Evolutionary conservation across 2,888 invertebrate species (phyloP), one percentile per base, ranked within the genome.

Genomic region (Steromphala cineraria): DNA sequence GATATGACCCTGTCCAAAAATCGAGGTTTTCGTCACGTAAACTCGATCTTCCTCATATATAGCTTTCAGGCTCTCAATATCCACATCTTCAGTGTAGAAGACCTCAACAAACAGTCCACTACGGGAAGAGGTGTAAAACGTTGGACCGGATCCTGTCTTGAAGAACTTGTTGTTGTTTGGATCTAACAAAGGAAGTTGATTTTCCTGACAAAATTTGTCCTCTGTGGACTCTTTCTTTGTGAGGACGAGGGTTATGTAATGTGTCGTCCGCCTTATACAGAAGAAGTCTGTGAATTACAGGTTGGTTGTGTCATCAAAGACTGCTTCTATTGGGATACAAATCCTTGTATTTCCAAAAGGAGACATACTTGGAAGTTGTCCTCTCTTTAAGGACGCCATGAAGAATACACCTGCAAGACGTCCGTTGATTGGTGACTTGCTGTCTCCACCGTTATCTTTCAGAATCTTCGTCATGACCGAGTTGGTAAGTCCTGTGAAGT

Each of bases 71-170:
- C n/a, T 21, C 7, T 10, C 4, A 13, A 76, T 31, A 8, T 76
- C 55, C 7, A 76, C 31, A 17, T 76, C 24, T 31, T 76, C 76
- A 10, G 76, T 76, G 13, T 76, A 76, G 19, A 55, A 76, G 24
- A 76, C 15, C 53, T 76, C 76, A 53, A 76, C 19, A 19, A 19
- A 56, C 56, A 56, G 56, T 19, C 21, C 31, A 21, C 31, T 24
- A 17, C 53, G 36, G 8, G 15, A 55, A n/a, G 31, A 15, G n/a
- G 19, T 53, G 31, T 53, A 17, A 19, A 21, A 17, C 19, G 2
- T 21, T 31, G 1, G 28, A n/a, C 55, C 5, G 1, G 8, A 31
- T 7, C 36, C 36, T 19, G n/a, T n/a, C 21, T n/a, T 53, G 8
- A 76, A 53, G 55, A 76, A 76, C 55, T 8, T 31, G 55, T 76